Conservation (phyloP, 2,113 vertebrate genomes). For the Garra rufa region DNA sequence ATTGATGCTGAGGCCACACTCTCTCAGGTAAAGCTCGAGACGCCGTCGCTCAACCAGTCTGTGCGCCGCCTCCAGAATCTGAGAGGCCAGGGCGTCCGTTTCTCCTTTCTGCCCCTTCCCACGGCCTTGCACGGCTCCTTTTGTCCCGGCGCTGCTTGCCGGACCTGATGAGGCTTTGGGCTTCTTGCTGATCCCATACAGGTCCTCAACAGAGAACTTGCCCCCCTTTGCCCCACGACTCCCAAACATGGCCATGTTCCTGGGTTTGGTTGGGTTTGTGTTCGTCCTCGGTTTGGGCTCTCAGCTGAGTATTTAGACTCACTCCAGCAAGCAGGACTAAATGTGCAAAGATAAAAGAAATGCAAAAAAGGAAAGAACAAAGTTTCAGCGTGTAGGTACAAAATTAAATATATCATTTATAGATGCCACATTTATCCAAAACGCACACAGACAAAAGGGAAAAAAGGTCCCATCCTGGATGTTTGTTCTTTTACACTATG, state of each 20-base stretch:
- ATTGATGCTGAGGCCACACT: slow-evolving; percentile 72
- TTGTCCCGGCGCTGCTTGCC: slow-evolving; percentile 60
- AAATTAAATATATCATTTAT: neutral
- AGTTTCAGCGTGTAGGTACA: neutral
- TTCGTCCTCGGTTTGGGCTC: neutral
- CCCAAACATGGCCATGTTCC: slow-evolving; percentile 72
- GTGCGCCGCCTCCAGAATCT: slow-evolving; percentile 75
- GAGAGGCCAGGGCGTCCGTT: slow-evolving; percentile 72
- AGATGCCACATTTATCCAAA: neutral
- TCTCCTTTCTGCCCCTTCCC: slow-evolving; percentile 64
- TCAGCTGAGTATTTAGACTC: neutral
- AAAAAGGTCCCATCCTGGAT: neutral
- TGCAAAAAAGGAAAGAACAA: neutral
- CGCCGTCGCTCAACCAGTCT: slow-evolving; percentile 71
- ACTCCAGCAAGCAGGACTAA: neutral
- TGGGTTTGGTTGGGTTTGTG: neutral
- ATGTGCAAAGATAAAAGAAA: neutral
- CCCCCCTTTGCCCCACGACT: slow-evolving; percentile 76
- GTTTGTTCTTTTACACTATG: neutral
- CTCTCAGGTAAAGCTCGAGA: slow-evolving; percentile 76
- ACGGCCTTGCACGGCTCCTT: slow-evolving; percentile 57
- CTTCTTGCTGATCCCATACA: slow-evolving; percentile 83
- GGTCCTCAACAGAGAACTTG: slow-evolving; percentile 81
- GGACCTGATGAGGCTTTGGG: slow-evolving; percentile 73
- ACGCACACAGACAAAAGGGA: neutral